Evolutionary conservation across 2,888 invertebrate genomes (phyloP).

Genomic region (Sphinx pinastri): DNA sequence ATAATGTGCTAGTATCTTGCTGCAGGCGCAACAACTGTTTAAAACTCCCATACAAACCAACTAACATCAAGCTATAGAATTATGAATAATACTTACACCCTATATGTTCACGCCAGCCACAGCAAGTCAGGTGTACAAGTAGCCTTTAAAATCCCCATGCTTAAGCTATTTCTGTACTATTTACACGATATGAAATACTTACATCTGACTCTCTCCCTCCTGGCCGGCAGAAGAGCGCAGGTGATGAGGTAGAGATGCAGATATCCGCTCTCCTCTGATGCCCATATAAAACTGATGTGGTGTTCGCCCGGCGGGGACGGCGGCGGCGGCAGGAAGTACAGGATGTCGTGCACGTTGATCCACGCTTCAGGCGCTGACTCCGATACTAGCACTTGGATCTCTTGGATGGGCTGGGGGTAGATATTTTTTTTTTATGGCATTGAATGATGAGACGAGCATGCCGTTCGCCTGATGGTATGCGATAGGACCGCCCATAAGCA

Average conservation of each 20-base stretch:
- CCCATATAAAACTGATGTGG: slow-evolving; percentile 91
- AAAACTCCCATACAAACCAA: not conserved
- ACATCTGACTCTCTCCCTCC: slow-evolving; percentile 48
- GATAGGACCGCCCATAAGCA: too few relatives aligned
- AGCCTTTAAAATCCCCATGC: not conserved
- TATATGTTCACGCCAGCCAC: not conserved
- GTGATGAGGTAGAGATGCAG: slow-evolving; percentile 93
- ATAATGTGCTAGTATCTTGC: not conserved
- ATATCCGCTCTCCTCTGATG: slow-evolving; percentile 95
- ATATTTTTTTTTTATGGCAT: too few relatives aligned
- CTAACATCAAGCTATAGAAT: not conserved
- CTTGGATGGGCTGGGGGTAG: slow-evolving; percentile 10
- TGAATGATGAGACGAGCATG: too few relatives aligned
- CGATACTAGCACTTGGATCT: slow-evolving; percentile 65
- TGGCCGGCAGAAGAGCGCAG: slow-evolving; percentile 73
- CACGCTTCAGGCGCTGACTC: slow-evolving; percentile 89
- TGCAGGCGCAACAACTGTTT: not conserved
- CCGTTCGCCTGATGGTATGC: too few relatives aligned
- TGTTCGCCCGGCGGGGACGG: slow-evolving; percentile 39
- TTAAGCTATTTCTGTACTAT: not conserved
- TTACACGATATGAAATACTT: slow-evolving; percentile 37
- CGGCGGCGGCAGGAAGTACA: slow-evolving; percentile 89
- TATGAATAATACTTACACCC: not conserved
- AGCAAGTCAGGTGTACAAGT: not conserved
- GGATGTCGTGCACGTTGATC: slow-evolving; percentile 96